Conservation (phyloP, 2,113 vertebrate species). For the Dicerorhinus sumatrensis region DNA sequence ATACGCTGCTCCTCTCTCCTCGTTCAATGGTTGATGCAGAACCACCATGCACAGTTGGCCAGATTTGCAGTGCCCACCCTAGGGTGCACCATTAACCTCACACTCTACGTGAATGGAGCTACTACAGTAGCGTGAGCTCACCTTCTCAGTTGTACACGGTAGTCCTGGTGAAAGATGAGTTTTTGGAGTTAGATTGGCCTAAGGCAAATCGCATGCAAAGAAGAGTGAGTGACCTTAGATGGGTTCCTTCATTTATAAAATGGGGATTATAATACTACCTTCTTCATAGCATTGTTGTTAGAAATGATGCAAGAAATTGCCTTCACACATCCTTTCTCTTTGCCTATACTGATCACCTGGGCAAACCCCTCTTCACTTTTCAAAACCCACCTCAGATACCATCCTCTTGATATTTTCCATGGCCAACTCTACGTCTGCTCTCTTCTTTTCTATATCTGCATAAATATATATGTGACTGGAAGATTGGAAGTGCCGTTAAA, state of each 20-base stretch:
- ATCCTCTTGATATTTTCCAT: neutral
- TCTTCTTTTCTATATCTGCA: neutral
- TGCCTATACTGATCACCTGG: neutral
- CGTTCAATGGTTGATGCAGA: neutral
- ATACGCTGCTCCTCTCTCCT: fast-evolving
- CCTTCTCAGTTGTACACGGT: fast-evolving
- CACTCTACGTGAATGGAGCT: fast-evolving
- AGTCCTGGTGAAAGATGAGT: neutral
- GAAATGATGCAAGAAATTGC: neutral
- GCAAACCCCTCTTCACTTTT: neutral
- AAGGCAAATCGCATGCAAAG: neutral
- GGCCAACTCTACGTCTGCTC: no score
- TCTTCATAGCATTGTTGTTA: neutral
- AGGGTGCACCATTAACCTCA: no score
- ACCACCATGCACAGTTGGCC: fast-evolving
- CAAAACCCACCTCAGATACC: neutral
- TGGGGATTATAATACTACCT: neutral
- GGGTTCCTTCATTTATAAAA: neutral
- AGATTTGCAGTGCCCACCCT: no score
- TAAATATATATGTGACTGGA: neutral
- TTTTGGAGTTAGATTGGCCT: neutral
- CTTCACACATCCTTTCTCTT: neutral
- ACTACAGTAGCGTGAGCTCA: fast-evolving
- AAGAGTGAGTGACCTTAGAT: no score
- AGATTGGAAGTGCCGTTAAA: neutral